Base-by-base conservation (phyloP, 2,797 vertebrate species). In the Selene dorsalis region DNA sequence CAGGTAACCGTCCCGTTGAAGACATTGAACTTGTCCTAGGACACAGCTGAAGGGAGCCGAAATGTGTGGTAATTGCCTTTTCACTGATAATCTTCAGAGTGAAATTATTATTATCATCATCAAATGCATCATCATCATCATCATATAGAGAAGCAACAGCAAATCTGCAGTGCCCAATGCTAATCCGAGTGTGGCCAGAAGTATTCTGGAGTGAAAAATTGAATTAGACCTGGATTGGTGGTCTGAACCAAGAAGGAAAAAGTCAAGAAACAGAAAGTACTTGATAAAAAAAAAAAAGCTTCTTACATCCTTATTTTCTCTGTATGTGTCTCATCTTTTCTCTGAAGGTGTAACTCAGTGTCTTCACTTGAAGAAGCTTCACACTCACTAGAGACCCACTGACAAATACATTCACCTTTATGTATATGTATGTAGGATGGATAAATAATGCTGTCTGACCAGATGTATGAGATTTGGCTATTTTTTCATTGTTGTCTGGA, bases 71-170 rank as follows among this genome's bases (percentile, higher is more conserved):
- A 73, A 77, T 75, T 77, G 66, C 39, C 62, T 66, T 89, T 76
- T 88, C 67, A 65, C 82, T 80, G 78, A 89, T 86, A 82, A 83
- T 84, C 79, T 84, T 83, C 82, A 86, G 73, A 78, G 45, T 30
- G 79, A 83, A 84, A 84, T 86, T 67, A 87, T 80, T 79, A 83
- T 80, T 48, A 74, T 73, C 55, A 66, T 75, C 79, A 84, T 69
- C 65, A 72, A 63, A 35, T 8, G 32, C 32, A 35, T 35, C 70
- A 74, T 26, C 71, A 70, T 81, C 30, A 80, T 83, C 61, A 74
- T 32, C 61, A 35, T 68, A 83, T 38, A 64, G 61, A 75, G 63
- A 50, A 68, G 71, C 57, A 83, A 76, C 38, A 71, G 50, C 8
- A 32, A 82, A 71, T 84, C 72, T 73, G 70, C 56, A 8, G 18